These are phyloP conservation scores for Sebastes trivittatus DNA, from an alignment of 2,797 vertebrate genomes.

Conservation along the genomic window DNA sequence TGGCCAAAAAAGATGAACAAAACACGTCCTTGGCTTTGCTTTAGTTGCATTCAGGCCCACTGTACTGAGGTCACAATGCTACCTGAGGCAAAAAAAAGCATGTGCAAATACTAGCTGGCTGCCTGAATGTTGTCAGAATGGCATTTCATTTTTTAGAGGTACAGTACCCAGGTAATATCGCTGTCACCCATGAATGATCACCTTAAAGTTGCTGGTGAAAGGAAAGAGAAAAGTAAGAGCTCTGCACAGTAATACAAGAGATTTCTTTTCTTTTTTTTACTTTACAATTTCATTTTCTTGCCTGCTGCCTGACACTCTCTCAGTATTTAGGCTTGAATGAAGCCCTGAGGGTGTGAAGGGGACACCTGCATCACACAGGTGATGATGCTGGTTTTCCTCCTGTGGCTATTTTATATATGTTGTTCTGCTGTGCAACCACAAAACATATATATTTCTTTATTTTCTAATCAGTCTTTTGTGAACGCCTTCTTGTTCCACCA, in stretches of 20 bases:
- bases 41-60: neutral
- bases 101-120: neutral
- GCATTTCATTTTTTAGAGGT: slow-evolving; percentile 9
- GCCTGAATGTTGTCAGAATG: neutral
- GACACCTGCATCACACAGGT: neutral
- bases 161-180: slow-evolving; percentile 11
- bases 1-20: neutral
- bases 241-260: neutral
- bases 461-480: too few relatives aligned
- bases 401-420: neutral
- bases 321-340: neutral
- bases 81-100: neutral
- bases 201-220: slow-evolving; percentile 10
- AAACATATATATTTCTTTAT: neutral
- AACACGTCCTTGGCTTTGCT: neutral
- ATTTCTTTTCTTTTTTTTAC: neutral
- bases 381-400: neutral
- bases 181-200: slow-evolving; percentile 40
- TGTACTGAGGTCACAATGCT: neutral
- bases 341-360: neutral
- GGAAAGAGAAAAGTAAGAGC: slow-evolving; percentile 7
- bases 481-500: neutral
- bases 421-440: neutral
- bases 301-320: neutral
- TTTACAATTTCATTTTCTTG: slow-evolving; percentile 29